These are phyloP conservation scores for Cephalopholis sonnerati DNA, from an alignment of 2,113 vertebrate genomes.

Conservation along the genomic window DNA sequence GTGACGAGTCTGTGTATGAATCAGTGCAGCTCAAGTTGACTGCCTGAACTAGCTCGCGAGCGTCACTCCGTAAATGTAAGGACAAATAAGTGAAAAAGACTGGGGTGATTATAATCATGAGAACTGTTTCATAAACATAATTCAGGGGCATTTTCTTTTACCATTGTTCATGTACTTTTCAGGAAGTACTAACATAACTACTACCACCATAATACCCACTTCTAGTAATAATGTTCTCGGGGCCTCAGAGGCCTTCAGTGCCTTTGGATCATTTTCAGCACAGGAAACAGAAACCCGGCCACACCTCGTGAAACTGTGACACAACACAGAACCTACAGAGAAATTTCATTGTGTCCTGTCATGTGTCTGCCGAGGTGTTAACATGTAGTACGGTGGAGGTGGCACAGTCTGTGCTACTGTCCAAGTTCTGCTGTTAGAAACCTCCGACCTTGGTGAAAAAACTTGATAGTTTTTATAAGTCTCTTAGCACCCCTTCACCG, in stretches of 20 bases:
- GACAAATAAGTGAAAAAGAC: not conserved
- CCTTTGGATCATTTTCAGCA: conserved; percentile 36
- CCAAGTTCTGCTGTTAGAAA: conserved; percentile 44
- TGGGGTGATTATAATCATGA: not conserved
- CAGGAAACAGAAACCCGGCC: conserved; percentile 43
- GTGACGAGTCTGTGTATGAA: too few species aligned
- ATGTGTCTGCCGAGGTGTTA: conserved; percentile 50
- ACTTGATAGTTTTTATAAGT: conserved; percentile 53
- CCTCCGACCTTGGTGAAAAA: conserved; percentile 48
- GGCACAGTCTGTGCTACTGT: conserved; percentile 39
- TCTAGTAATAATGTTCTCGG: not conserved
- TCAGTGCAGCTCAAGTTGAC: too few species aligned
- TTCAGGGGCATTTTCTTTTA: not conserved
- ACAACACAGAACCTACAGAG: conserved; percentile 23
- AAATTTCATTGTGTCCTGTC: conserved; percentile 6
- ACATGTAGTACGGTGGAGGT: conserved; percentile 21
- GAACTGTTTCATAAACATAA: not conserved
- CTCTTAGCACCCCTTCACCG: conserved; percentile 47
- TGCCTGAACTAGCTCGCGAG: too few species aligned
- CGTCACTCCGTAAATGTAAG: too few species aligned
- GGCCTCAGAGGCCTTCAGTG: conserved; percentile 15
- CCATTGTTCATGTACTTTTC: not conserved
- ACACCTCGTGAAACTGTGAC: conserved; percentile 61
- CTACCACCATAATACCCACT: not conserved
- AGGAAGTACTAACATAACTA: not conserved